Conservation (phyloP, 2,113 vertebrate species). For the Isurus oxyrinchus region DNA sequence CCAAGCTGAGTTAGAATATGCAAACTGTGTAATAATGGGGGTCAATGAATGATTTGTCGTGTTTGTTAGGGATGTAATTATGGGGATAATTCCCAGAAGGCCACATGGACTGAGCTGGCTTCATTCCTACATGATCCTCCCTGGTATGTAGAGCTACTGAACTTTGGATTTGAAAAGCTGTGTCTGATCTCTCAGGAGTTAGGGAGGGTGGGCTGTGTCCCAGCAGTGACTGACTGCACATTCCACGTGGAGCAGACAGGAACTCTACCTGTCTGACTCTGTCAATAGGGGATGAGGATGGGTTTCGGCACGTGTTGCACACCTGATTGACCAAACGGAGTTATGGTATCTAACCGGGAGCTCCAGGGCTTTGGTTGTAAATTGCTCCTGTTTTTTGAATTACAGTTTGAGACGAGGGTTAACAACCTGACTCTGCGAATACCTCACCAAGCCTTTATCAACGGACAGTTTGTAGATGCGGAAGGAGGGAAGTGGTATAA, state of each 20-base stretch:
- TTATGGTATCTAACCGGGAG: background rate
- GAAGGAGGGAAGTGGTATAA: slow-evolving; percentile 65
- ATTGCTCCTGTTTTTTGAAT: background rate
- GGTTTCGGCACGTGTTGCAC: background rate
- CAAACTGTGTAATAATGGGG: background rate
- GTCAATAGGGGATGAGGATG: too few species aligned
- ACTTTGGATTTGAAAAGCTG: too few species aligned
- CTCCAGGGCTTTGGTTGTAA: background rate
- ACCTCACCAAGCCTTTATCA: slow-evolving; percentile 69
- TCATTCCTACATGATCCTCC: too few species aligned
- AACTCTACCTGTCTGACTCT: too few species aligned
- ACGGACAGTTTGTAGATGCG: slow-evolving; percentile 67
- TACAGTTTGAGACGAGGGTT: slow-evolving; percentile 60
- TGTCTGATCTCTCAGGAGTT: too few species aligned
- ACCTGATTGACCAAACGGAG: background rate
- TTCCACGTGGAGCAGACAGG: too few species aligned
- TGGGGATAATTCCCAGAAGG: too few species aligned
- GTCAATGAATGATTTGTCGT: background rate
- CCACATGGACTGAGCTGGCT: too few species aligned
- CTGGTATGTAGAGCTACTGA: too few species aligned
- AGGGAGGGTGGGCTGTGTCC: too few species aligned
- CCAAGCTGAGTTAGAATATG: too few species aligned
- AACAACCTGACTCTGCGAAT: slow-evolving; percentile 66
- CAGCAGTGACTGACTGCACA: too few species aligned
- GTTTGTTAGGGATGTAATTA: background rate